Percentiles rank a stretch among this genome's conserved stretches.
These are phyloP conservation scores for human (Homo sapiens) DNA, from an alignment of 2,113 vertebrate genomes.

Conservation along the genomic window GRCh38 chr1:224918501-224919000, in stretches of 20 bases:
- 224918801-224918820: not conserved
- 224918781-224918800: not conserved
- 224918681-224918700: not conserved
- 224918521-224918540: not conserved
- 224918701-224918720: not conserved
- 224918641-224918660: not conserved
- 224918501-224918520: not conserved
- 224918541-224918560: not conserved
- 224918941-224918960: not conserved
- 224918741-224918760: not conserved
- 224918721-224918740: not conserved
- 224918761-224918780: not conserved
- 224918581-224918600: not conserved
- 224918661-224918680: not conserved
- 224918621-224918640: not conserved
- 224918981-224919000: not conserved
- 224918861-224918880: not conserved
- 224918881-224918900: not conserved
- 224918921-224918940: not conserved
- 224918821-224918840: not conserved
- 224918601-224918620: not conserved
- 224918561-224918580: not conserved
- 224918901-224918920: not conserved
- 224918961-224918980: not conserved
- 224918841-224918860: not conserved